Evolutionary conservation across 92 coral and sea anemone genomes (phyloP).

Genomic region (Siderastrea radians): DNA sequence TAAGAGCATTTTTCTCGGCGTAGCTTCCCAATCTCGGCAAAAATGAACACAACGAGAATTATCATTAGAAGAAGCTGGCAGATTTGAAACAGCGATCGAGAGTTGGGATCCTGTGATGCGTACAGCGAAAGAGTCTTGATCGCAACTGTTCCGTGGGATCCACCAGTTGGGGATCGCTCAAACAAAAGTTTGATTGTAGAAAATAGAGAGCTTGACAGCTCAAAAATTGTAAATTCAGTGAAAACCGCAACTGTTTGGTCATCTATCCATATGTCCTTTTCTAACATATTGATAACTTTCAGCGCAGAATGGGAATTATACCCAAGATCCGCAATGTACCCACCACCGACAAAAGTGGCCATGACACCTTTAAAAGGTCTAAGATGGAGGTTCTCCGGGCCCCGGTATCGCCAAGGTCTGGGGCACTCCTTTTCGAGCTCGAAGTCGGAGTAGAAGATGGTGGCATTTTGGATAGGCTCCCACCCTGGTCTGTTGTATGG

Average conservation of each 20-base stretch:
- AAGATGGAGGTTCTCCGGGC: conserved; percentile 40
- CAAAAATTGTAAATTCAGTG: conserved; percentile 83
- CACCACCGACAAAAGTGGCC: conserved; percentile 83
- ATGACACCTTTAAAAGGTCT: conserved; percentile 72
- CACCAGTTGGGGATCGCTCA: conserved; percentile 78
- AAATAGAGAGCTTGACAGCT: conserved; percentile 82
- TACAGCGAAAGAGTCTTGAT: conserved; percentile 82
- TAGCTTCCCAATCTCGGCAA: conserved; percentile 83
- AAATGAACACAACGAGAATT: conserved; percentile 73
- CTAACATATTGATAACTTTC: conserved; percentile 59
- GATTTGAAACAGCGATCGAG: conserved; percentile 76
- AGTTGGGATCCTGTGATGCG: conserved; percentile 66
- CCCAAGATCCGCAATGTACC: conserved; percentile 88
- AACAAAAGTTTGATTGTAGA: conserved; percentile 75
- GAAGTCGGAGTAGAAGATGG: conserved; percentile 60
- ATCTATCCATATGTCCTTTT: conserved; percentile 79
- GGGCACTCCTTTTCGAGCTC: conserved; percentile 80
- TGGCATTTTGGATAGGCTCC: conserved; percentile 71
- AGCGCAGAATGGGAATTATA: conserved; percentile 77
- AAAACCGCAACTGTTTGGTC: conserved; percentile 77
- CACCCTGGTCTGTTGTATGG: conserved; percentile 84
- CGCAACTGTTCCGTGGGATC: conserved; percentile 45
- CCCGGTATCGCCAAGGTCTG: conserved; percentile 87
- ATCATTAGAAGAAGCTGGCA: conserved; percentile 85
- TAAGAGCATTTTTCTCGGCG: conserved; percentile 75